These are phyloP conservation scores for Octodonta nipae DNA, from an alignment of 2,888 invertebrate species.

Conservation along the genomic window DNA sequence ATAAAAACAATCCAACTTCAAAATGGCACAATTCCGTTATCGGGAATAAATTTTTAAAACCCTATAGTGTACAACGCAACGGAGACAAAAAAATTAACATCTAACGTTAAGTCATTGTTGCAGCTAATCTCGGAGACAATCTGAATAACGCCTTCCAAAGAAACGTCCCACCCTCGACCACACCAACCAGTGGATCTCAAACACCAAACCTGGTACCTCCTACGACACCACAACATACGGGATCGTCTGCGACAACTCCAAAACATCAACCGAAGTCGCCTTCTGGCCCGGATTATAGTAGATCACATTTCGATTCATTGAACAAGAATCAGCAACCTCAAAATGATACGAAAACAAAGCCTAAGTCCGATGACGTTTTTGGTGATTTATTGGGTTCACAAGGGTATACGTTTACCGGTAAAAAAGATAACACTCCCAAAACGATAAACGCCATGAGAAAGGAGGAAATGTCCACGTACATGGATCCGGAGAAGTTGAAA, in stretches of 20 bases:
- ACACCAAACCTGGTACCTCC: slow-evolving; percentile 20
- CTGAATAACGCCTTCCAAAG: slow-evolving; percentile 11
- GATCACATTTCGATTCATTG: slow-evolving; percentile 56
- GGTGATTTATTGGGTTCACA: slow-evolving; percentile 83
- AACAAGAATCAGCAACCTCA: slow-evolving; percentile 18
- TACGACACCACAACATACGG: slow-evolving; percentile 33
- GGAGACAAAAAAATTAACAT: no score
- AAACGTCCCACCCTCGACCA: slow-evolving; percentile 11
- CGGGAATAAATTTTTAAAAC: no score
- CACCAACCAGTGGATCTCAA: slow-evolving; percentile 18
- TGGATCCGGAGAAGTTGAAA: slow-evolving; percentile 84
- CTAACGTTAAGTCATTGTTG: slow-evolving; percentile 1
- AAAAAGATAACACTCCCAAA: slow-evolving; percentile 59
- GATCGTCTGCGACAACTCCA: slow-evolving; percentile 17
- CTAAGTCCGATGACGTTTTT: slow-evolving; percentile 60
- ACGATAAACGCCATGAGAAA: slow-evolving; percentile 90
- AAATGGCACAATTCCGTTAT: no score
- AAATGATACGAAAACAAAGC: slow-evolving; percentile 21
- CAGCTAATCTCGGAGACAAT: slow-evolving; percentile 15
- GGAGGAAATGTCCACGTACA: slow-evolving; percentile 68
- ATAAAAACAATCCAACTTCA: no score
- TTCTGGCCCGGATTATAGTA: slow-evolving; percentile 43
- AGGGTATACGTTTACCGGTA: slow-evolving; percentile 69
- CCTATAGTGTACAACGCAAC: no score
- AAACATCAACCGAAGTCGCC: slow-evolving; percentile 34